Base-by-base conservation (phyloP, 2,797 vertebrate genomes). In the Microctenopoma steveboyesi region DNA sequence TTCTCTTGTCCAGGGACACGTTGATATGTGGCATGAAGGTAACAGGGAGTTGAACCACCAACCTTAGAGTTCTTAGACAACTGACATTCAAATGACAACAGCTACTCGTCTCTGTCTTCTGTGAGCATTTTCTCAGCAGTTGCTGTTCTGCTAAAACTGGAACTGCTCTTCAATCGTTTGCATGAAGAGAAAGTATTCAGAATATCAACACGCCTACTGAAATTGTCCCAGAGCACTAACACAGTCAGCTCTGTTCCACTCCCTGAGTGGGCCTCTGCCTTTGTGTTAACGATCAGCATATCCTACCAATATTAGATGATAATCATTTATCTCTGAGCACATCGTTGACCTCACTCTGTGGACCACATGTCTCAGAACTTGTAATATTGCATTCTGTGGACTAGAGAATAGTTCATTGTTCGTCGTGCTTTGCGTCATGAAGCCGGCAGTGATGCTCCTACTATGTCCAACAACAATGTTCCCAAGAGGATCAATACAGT, bases 251-350 rank as follows among this genome's bases (percentile, higher is more conserved):
- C 12, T 74, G 72, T 78, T 63, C 69, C 61, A 65, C 40, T 58
- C 63, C 61, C 51, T 68, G 55, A 68, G 70, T 43, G 56, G 60
- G 51, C 33, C 72, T 73, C 18, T 69, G 72, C 76, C 78, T 79
- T 71, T 50, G 64, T 82, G 75, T 81, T 87, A 66, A 74, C 74
- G 55, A 81, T 92, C 91, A 91, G 75, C 92, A 91, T 92, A 90
- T 89, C 77, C 79, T 84, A 91, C 92, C 92, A 93, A 93, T 93
- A 93, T 93, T 93, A 90, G 84, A 93, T 91, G 89, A 90, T 88
- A 91, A 90, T 89, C 81, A 88, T 92, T 92, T 91, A 90, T 91
- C 90, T 89, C 82, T 83, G 78, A 90, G 84, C 63, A 58, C 84
- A 84, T 80, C 70, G 56, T 83, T 91, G 87, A 91, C 91, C 87